A percentile compares a stretch with the other conserved stretches of the same genome.
Evolutionary conservation across 2,797 vertebrate species (phyloP).

Genomic region (Taenioides sp.): DNA sequence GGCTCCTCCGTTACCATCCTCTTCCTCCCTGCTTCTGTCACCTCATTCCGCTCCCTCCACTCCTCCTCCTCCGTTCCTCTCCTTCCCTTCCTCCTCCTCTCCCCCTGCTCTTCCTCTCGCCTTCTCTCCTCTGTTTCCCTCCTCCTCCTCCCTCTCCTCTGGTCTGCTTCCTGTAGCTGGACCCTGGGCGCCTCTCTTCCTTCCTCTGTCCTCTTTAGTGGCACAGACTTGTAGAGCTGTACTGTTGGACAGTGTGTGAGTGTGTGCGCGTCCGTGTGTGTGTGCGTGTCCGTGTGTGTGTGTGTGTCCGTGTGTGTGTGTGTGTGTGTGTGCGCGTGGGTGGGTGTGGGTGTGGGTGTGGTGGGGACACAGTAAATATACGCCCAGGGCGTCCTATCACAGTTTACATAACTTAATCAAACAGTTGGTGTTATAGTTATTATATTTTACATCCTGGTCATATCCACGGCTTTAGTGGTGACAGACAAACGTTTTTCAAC

Average conservation of each 20-base stretch:
- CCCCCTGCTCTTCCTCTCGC: too few species aligned
- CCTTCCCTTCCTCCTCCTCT: too few species aligned
- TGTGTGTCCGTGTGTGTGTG: not conserved
- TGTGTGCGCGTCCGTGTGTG: not conserved
- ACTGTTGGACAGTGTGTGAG: not conserved
- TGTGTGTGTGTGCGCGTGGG: too few species aligned
- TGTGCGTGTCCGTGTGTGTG: not conserved
- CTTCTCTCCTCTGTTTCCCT: too few species aligned
- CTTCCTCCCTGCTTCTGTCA: too few species aligned
- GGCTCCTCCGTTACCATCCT: too few species aligned
- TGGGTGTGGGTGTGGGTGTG: not conserved
- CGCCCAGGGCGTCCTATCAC: slow-evolving; percentile 34
- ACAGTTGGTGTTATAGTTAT: not conserved
- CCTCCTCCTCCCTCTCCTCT: not conserved
- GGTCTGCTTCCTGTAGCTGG: not conserved
- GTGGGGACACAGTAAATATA: slow-evolving; percentile 37
- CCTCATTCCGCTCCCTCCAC: too few species aligned
- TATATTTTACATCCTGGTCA: not conserved
- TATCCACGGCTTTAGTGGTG: not conserved
- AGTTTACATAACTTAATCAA: slow-evolving; percentile 34
- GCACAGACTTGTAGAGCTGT: slow-evolving; percentile 26
- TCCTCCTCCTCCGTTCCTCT: too few species aligned
- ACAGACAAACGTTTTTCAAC: not conserved
- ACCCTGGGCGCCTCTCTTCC: slow-evolving; percentile 30
- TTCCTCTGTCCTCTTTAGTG: slow-evolving; percentile 47